A percentile compares a stretch with the other conserved stretches of the same genome.
phyloP scores from a whole-genome alignment of 2,113 vertebrate species.

The Murina feae region DNA sequence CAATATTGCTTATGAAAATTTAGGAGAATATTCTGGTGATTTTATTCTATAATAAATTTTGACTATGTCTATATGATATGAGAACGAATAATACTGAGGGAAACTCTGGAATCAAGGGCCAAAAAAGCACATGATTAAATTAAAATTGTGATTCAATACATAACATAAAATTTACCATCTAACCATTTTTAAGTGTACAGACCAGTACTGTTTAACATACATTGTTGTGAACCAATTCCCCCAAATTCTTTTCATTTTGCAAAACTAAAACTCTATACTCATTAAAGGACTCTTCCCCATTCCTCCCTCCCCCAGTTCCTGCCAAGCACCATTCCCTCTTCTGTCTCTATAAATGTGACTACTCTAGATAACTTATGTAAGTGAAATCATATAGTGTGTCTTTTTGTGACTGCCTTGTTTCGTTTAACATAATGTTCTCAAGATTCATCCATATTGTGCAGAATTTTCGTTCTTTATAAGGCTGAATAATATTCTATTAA shows the following conservation, averaged over 20 bases:
- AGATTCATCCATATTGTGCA: not conserved
- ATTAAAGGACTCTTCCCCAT: not conserved
- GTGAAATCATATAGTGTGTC: not conserved
- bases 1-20: constrained; percentile 30
- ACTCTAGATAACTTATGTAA: not conserved
- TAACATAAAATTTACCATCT: not conserved
- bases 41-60: constrained; percentile 10
- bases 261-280: not conserved
- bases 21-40: not conserved
- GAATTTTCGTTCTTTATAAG: not conserved
- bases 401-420: not conserved
- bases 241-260: not conserved
- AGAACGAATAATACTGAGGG: not conserved
- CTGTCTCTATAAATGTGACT: not conserved
- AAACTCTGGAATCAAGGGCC: not conserved
- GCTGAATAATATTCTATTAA: not conserved
- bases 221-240: not conserved
- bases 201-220: not conserved
- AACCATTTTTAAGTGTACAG: not conserved
- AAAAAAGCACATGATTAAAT: not conserved
- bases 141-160: not conserved
- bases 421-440: not conserved
- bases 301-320: not conserved
- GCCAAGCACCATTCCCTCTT: not conserved
- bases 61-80: not conserved